These are phyloP conservation scores for Aplysia californica DNA, from an alignment of 1,140 invertebrate genomes.

Conservation along the genomic window DNA sequence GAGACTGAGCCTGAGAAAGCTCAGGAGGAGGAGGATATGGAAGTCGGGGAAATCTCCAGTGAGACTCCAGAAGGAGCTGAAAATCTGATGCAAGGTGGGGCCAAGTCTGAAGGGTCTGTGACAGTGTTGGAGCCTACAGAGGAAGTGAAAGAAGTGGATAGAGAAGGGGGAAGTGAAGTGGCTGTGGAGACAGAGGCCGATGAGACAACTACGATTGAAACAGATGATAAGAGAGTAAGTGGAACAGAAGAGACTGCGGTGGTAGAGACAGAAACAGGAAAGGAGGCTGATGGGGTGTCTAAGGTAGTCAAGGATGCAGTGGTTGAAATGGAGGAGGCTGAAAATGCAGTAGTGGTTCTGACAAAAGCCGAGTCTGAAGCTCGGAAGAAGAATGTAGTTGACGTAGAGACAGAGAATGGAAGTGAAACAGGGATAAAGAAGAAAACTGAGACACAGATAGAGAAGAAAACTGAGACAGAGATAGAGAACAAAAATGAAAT, in stretches of 20 bases:
- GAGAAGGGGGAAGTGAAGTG: too few relatives aligned
- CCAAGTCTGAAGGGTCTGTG: too few relatives aligned
- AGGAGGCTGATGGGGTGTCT: background rate
- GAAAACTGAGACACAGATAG: too few relatives aligned
- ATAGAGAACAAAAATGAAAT: too few relatives aligned
- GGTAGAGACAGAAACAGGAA: background rate
- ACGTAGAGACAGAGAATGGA: background rate
- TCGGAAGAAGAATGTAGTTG: background rate
- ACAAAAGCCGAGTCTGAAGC: background rate
- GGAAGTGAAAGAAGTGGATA: too few relatives aligned
- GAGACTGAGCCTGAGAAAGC: background rate
- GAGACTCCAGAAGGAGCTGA: constrained; percentile 1
- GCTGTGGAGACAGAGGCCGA: background rate
- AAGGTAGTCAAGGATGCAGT: too few relatives aligned
- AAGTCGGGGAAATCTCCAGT: background rate
- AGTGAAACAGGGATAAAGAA: background rate
- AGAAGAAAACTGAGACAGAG: too few relatives aligned
- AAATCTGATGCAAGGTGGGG: too few relatives aligned
- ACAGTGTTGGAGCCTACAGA: too few relatives aligned
- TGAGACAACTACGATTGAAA: background rate
- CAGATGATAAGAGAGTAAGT: background rate
- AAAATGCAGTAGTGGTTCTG: background rate
- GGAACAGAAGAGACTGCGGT: background rate
- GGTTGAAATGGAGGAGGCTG: background rate
- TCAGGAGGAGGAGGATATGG: background rate